These are phyloP conservation scores for Delphinapterus leucas DNA, from an alignment of 2,113 vertebrate species.

Conservation along the genomic window DNA sequence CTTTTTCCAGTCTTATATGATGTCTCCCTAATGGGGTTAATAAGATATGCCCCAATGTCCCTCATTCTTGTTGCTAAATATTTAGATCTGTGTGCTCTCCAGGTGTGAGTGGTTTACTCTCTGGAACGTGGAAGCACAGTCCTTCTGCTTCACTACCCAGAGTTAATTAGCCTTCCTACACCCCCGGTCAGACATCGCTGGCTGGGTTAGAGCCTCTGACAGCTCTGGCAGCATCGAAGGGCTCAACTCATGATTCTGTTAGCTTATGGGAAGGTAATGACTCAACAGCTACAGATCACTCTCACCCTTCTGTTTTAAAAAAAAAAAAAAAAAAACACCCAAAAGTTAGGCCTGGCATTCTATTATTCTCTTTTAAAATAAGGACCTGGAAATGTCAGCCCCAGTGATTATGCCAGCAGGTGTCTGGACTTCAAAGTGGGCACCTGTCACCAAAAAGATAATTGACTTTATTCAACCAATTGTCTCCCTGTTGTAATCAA, in stretches of 20 bases:
- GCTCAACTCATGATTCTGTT: neutral
- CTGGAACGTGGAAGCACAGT: fast-evolving
- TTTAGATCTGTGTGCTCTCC: neutral
- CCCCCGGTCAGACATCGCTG: neutral
- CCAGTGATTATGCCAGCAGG: neutral
- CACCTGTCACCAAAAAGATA: slow-evolving; percentile 47
- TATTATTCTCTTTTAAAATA: neutral
- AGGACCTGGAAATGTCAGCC: neutral
- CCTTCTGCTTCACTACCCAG: neutral
- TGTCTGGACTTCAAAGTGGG: neutral
- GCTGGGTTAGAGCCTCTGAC: neutral
- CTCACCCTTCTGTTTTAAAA: neutral
- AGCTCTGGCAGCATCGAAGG: neutral
- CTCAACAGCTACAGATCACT: slow-evolving; percentile 45
- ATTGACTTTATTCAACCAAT: slow-evolving; percentile 53
- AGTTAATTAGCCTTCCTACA: neutral
- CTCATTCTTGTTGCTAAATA: neutral
- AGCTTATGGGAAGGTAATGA: slow-evolving; percentile 68
- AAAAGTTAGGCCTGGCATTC: neutral
- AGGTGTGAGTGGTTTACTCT: neutral
- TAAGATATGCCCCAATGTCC: neutral
- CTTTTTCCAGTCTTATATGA: neutral
- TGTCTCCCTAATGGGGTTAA: neutral
- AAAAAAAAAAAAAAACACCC: neutral
- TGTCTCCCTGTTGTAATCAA: neutral